phyloP scores from a whole-genome alignment of 23 tunicate genomes.

The Ciona savignyi region DNA sequence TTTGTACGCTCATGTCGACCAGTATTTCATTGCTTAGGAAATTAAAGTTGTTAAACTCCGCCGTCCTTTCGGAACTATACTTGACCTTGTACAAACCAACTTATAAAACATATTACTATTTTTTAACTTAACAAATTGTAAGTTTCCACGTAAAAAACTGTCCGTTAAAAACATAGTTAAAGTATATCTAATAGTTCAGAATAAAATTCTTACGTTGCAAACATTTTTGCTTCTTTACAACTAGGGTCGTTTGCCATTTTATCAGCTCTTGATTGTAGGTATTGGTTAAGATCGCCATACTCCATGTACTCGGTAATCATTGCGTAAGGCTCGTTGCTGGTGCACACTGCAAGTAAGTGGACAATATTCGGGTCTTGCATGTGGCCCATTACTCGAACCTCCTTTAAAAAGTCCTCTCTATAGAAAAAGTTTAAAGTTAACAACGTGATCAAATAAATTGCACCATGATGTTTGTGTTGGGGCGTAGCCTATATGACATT shows the following conservation, averaged over 20 bases:
- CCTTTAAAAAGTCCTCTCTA: conserved; percentile 82
- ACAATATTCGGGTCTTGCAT: conserved; percentile 74
- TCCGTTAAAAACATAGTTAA: no score
- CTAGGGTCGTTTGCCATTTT: not conserved
- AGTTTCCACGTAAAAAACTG: no score
- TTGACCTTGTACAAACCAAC: no score
- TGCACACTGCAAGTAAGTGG: conserved; percentile 73
- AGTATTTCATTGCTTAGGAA: conserved; percentile 30
- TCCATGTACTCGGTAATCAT: conserved; percentile 93
- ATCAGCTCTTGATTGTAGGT: conserved; percentile 17
- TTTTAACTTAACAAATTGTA: no score
- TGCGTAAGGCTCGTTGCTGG: conserved; percentile 63
- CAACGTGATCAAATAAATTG: no score
- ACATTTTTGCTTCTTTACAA: not conserved
- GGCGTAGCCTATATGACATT: no score
- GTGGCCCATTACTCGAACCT: conserved; percentile 64
- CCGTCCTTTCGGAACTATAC: no score
- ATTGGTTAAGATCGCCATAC: conserved; percentile 78
- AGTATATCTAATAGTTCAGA: no score
- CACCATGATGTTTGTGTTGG: no score
- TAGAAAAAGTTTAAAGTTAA: not conserved
- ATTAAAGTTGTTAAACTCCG: no score
- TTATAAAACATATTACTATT: no score
- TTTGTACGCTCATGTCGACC: conserved; percentile 55
- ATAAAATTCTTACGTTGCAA: not conserved